Evolutionary conservation across 2,113 vertebrate genomes (phyloP).

Genomic region (Lycaon pictus): DNA sequence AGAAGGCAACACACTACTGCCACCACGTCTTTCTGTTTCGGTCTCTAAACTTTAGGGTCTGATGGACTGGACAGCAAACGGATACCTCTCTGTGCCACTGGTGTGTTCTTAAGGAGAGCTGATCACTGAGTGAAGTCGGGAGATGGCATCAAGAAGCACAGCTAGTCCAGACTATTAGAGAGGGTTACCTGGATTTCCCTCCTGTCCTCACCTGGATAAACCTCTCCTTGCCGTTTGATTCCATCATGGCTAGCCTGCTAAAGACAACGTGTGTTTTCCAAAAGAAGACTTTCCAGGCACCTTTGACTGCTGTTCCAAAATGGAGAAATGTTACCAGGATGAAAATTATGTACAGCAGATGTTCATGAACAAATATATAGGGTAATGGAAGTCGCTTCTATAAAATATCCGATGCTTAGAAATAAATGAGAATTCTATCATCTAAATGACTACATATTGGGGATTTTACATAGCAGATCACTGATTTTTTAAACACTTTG

Average conservation of each 20-base stretch:
- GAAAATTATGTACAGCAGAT: background rate
- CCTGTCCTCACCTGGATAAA: background rate
- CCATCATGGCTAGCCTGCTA: background rate
- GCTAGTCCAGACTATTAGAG: background rate
- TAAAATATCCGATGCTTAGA: background rate
- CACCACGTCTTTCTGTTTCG: background rate
- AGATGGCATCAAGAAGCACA: background rate
- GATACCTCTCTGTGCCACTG: too few species aligned
- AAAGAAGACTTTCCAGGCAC: background rate
- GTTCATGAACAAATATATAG: background rate
- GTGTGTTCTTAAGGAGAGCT: background rate
- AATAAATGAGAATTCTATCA: slow-evolving; percentile 51
- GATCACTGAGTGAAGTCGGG: background rate
- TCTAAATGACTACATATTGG: background rate
- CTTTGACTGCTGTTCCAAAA: background rate
- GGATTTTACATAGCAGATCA: background rate
- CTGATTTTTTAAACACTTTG: background rate
- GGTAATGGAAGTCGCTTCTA: background rate
- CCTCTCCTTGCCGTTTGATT: background rate
- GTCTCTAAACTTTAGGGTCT: background rate
- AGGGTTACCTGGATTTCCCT: background rate
- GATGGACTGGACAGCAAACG: background rate
- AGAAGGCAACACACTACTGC: accelerated
- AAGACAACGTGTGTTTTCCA: background rate
- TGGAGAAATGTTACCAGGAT: background rate